Evolutionary conservation across 2,888 invertebrate species (phyloP).

Genomic region (Muscina levida): DNA sequence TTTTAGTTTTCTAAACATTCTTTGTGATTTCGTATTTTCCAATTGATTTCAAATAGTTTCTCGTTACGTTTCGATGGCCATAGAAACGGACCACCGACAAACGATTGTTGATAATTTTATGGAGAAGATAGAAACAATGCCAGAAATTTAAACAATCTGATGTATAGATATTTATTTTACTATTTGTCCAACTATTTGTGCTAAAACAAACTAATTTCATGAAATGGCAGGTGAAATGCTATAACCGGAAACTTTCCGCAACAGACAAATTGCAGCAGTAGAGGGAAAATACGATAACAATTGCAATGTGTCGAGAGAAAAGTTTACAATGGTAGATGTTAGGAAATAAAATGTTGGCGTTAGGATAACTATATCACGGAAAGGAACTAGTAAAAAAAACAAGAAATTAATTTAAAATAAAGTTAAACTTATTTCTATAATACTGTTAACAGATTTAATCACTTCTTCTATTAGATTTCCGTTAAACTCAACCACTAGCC

Average conservation of each 20-base stretch:
- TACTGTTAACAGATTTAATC: no score
- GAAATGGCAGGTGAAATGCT: conserved; percentile 57
- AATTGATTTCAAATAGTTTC: conserved; percentile 65
- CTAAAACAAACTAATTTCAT: conserved; percentile 45
- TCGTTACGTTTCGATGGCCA: conserved; percentile 20
- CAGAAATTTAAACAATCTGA: not conserved
- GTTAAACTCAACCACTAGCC: no score
- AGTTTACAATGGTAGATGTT: no score
- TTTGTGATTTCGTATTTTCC: conserved; percentile 64
- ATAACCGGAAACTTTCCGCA: not conserved
- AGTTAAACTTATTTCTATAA: no score
- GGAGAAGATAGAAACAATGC: not conserved
- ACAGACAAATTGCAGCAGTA: not conserved
- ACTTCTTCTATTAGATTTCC: no score
- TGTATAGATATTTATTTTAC: not conserved
- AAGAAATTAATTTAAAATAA: no score
- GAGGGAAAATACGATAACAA: not conserved
- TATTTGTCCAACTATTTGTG: conserved; percentile 5
- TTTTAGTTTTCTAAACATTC: conserved; percentile 38
- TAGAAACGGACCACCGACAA: not conserved
- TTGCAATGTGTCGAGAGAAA: not conserved
- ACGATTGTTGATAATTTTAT: conserved; percentile 62
- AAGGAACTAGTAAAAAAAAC: no score
- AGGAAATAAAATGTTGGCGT: no score
- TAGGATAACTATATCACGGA: no score